A percentile compares a stretch with the other conserved stretches of the same genome.
Evolutionary conservation across 2,113 vertebrate genomes (phyloP).

Genomic region (Psammodynastes pulverulentus): DNA sequence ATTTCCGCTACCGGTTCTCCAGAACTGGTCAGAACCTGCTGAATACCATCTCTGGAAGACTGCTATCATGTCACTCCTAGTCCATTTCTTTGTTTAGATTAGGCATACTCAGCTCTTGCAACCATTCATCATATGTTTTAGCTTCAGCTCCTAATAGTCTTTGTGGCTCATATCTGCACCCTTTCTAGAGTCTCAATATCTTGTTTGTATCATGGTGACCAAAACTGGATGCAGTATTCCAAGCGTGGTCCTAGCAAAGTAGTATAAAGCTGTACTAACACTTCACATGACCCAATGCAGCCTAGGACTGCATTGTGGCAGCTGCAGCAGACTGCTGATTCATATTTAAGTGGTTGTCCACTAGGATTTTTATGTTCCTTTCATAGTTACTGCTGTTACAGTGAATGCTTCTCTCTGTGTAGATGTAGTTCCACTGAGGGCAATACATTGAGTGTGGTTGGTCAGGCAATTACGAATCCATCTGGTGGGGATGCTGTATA

Average conservation of each 20-base stretch:
- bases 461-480: background rate
- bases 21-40: too few species aligned
- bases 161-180: background rate
- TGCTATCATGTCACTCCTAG: background rate
- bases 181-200: background rate
- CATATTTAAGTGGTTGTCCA: background rate
- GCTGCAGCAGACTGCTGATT: background rate
- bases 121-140: background rate
- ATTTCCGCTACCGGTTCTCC: too few species aligned
- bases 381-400: background rate
- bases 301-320: background rate
- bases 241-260: background rate
- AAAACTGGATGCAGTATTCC: background rate
- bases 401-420: background rate
- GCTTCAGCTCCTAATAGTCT: background rate
- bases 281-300: background rate
- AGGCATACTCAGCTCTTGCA: background rate
- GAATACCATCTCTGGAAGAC: too few species aligned
- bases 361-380: background rate
- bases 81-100: background rate
- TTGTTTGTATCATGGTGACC: background rate
- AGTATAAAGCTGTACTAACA: background rate
- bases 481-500: background rate
- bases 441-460: background rate
- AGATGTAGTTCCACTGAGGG: background rate